phyloP scores from a whole-genome alignment of 92 coral and sea anemone species.

The Palythoa grandiflora region DNA sequence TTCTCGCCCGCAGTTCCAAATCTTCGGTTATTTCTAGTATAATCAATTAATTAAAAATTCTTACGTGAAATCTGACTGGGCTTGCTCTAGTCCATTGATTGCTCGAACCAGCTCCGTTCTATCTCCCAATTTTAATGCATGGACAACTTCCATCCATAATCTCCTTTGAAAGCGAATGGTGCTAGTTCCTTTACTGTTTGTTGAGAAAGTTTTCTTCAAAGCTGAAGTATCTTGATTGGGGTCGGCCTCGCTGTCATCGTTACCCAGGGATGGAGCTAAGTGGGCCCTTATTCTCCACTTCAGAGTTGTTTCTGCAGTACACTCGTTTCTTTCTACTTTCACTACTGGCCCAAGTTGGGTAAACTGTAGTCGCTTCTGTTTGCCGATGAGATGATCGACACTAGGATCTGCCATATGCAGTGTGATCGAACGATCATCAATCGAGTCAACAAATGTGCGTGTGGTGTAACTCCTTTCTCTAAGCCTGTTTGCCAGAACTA shows the following conservation, averaged over 20 bases:
- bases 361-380: not conserved
- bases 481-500: slow-evolving; percentile 66
- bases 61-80: not conserved
- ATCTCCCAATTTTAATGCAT: slow-evolving; percentile 28
- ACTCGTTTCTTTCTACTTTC: not conserved
- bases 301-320: not conserved
- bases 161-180: not conserved
- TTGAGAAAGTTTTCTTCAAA: not conserved
- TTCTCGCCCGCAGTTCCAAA: too few species aligned
- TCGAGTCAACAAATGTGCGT: slow-evolving; percentile 64
- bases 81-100: slow-evolving; percentile 2
- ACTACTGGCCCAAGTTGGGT: not conserved
- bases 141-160: not conserved
- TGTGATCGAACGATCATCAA: slow-evolving; percentile 61
- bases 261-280: slow-evolving; percentile 43
- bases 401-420: not conserved
- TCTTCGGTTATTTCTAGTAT: too few species aligned
- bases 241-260: not conserved
- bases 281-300: slow-evolving; percentile 59
- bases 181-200: not conserved
- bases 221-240: not conserved
- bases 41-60: not conserved
- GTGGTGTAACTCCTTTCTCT: slow-evolving; percentile 58
- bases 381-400: not conserved
- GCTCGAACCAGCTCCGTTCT: not conserved